Evolutionary conservation across 2,113 vertebrate species (phyloP).

Genomic region (Arenaria interpres): DNA sequence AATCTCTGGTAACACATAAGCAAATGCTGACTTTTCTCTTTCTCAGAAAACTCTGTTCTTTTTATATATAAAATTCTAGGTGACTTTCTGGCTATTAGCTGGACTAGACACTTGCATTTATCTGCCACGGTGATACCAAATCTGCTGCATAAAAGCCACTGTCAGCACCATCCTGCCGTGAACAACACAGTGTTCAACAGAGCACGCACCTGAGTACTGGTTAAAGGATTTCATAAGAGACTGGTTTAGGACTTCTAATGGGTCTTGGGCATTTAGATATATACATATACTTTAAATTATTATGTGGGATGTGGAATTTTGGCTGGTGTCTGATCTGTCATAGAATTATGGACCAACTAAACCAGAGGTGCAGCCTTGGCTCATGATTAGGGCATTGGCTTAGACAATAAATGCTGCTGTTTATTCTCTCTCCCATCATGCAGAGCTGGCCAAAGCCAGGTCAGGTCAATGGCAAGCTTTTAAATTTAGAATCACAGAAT

Average conservation of each 20-base stretch:
- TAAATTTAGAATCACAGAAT: not conserved
- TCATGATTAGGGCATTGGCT: not conserved
- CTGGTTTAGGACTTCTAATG: not conserved
- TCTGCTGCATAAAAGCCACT: not conserved
- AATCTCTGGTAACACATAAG: not conserved
- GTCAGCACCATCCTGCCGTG: not conserved
- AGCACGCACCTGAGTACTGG: accelerated
- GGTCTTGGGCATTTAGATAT: not conserved
- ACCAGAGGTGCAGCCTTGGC: not conserved
- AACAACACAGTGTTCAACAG: not conserved
- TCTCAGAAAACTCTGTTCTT: not conserved
- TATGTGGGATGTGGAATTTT: not conserved
- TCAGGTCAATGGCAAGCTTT: not conserved
- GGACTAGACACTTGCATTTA: not conserved
- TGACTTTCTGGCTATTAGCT: not conserved
- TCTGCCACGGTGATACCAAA: not conserved
- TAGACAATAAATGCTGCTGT: not conserved
- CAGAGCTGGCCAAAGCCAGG: not conserved
- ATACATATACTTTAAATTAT: not conserved
- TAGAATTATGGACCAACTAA: not conserved
- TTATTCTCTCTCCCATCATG: not conserved
- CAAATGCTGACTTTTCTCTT: not conserved
- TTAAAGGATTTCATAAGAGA: not conserved
- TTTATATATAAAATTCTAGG: not conserved
- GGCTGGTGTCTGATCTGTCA: not conserved